phyloP scores from a whole-genome alignment of 2,113 vertebrate genomes.

The Neogale vison region DNA sequence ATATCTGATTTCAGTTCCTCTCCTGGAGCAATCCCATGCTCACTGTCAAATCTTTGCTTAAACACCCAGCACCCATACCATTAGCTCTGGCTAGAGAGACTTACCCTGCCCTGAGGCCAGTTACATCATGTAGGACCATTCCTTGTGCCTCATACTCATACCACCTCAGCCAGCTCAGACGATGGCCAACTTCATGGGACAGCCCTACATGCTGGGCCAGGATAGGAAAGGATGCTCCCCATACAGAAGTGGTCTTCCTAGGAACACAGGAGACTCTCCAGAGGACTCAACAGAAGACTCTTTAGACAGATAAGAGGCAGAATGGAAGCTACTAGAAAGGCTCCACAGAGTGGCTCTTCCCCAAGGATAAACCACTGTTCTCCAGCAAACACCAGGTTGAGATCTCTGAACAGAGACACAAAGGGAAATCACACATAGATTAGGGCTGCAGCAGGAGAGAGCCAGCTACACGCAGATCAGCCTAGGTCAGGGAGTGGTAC shows the following conservation, averaged over 20 bases:
- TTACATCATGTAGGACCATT: neutral
- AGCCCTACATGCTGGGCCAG: neutral
- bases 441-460: neutral
- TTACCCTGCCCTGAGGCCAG: neutral
- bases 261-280: neutral
- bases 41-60: slow-evolving; percentile 17
- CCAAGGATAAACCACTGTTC: neutral
- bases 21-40: neutral
- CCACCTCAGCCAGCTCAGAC: neutral
- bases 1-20: slow-evolving; percentile 10
- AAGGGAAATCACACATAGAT: neutral
- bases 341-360: neutral
- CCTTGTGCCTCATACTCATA: neutral
- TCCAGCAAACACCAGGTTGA: neutral
- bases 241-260: neutral
- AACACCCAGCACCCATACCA: neutral
- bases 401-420: neutral
- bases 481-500: neutral
- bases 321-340: neutral
- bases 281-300: neutral
- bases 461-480: neutral
- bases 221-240: neutral
- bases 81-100: neutral
- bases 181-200: neutral
- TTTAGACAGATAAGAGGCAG: neutral